phyloP scores from a whole-genome alignment of 2,797 vertebrate species.

The Malacoctenus gilli region DNA sequence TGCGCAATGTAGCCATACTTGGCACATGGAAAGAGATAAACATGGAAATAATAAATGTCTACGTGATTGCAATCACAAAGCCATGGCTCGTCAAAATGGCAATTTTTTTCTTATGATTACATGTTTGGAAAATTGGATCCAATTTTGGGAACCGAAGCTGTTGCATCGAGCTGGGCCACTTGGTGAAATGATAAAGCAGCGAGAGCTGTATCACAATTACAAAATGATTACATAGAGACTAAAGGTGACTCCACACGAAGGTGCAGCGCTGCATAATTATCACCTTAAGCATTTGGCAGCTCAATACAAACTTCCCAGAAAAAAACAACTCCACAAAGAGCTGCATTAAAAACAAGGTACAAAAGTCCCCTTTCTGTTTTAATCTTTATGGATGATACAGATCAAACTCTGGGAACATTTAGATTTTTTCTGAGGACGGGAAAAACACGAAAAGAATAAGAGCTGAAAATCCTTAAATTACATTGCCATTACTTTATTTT shows the following conservation, averaged over 20 bases:
- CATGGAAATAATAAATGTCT: slow-evolving; percentile 26
- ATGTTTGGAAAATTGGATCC: slow-evolving; percentile 53
- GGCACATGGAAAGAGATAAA: slow-evolving; percentile 14
- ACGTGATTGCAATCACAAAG: slow-evolving; percentile 59
- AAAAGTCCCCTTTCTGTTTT: neutral
- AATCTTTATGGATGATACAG: too few relatives aligned
- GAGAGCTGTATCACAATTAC: slow-evolving; percentile 35
- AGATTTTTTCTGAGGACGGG: too few relatives aligned
- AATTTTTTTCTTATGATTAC: slow-evolving; percentile 50
- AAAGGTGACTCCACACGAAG: slow-evolving; percentile 29
- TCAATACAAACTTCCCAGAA: slow-evolving; percentile 6
- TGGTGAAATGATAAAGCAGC: slow-evolving; percentile 25
- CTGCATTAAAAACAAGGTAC: neutral
- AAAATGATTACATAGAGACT: slow-evolving; percentile 45
- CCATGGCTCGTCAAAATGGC: slow-evolving; percentile 26
- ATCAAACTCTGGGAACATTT: too few relatives aligned
- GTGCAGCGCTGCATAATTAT: slow-evolving; percentile 33
- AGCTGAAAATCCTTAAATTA: too few relatives aligned
- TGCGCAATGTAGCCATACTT: slow-evolving; percentile 12
- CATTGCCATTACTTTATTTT: too few relatives aligned
- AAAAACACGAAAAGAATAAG: too few relatives aligned
- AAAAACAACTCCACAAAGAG: neutral
- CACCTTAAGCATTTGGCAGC: slow-evolving; percentile 18
- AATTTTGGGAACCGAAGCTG: slow-evolving; percentile 42
- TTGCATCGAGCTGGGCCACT: slow-evolving; percentile 31